A percentile compares a stretch with the other conserved stretches of the same genome.
Evolutionary conservation across 2,113 vertebrate genomes (phyloP).

Genomic region (Bubo blakistoni): DNA sequence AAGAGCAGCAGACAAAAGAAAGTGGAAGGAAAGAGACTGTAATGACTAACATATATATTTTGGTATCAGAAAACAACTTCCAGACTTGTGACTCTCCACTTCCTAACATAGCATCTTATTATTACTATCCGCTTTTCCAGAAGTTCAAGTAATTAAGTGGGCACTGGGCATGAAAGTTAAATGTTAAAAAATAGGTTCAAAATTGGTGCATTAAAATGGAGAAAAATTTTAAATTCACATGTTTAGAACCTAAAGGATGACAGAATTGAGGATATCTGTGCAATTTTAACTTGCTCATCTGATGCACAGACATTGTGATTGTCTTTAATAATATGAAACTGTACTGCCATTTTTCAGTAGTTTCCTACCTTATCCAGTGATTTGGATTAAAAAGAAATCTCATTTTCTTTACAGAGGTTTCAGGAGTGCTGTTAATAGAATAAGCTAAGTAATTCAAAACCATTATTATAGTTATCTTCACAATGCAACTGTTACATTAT

Average conservation of each 20-base stretch:
- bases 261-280: neutral
- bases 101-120: neutral
- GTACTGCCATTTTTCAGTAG: neutral
- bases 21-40: neutral
- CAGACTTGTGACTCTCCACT: neutral
- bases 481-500: neutral
- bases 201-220: neutral
- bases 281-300: neutral
- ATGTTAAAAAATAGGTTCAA: neutral
- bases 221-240: neutral
- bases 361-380: neutral
- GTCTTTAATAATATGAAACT: neutral
- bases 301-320: neutral
- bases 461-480: neutral
- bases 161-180: neutral
- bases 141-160: neutral
- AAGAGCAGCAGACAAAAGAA: neutral
- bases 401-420: neutral
- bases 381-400: neutral
- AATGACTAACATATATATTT: neutral
- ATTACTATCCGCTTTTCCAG: neutral
- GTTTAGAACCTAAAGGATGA: neutral
- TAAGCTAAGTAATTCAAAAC: neutral
- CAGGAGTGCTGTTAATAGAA: neutral
- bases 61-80: neutral